Conservation (phyloP, 2,797 vertebrate genomes). For the Nyctalus aviator region DNA sequence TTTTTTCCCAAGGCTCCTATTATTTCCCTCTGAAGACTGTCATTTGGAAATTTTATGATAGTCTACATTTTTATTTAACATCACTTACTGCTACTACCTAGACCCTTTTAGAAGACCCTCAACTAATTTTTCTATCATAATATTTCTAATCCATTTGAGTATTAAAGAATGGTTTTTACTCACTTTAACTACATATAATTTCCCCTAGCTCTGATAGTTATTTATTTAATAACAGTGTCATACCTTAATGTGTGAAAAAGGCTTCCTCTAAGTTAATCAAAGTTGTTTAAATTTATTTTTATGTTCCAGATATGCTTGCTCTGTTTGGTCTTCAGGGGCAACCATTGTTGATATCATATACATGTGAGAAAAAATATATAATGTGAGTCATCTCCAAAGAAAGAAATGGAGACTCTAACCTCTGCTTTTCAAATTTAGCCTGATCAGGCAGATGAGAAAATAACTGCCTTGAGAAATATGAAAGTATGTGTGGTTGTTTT, state of each 20-base stretch:
- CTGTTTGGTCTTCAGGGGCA: constrained; percentile 46
- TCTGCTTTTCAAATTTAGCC: constrained; percentile 78
- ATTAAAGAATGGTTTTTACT: constrained; percentile 3
- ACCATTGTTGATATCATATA: constrained; percentile 55
- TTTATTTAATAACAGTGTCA: constrained; percentile 39
- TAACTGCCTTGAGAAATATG: constrained; percentile 69
- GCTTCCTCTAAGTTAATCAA: not conserved
- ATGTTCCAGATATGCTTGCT: constrained; percentile 65
- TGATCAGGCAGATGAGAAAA: constrained; percentile 49
- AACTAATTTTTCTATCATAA: constrained; percentile 3
- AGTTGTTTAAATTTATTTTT: not conserved
- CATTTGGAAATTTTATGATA: not conserved
- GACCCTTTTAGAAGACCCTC: not conserved
- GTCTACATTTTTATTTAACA: not conserved
- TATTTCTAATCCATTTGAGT: constrained; percentile 24
- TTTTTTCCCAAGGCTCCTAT: not conserved
- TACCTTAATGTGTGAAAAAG: not conserved
- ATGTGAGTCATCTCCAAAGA: constrained; percentile 57
- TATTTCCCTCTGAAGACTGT: not conserved
- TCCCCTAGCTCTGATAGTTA: constrained; percentile 6
- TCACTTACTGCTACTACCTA: constrained; percentile 22
- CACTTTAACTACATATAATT: not conserved
- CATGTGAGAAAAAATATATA: not conserved
- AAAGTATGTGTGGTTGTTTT: constrained; percentile 51
- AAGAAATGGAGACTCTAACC: constrained; percentile 58